Percentiles rank a stretch among this genome's conserved stretches.
phyloP scores from a whole-genome alignment of 2,888 invertebrate species.

The Sisyra nigra region DNA sequence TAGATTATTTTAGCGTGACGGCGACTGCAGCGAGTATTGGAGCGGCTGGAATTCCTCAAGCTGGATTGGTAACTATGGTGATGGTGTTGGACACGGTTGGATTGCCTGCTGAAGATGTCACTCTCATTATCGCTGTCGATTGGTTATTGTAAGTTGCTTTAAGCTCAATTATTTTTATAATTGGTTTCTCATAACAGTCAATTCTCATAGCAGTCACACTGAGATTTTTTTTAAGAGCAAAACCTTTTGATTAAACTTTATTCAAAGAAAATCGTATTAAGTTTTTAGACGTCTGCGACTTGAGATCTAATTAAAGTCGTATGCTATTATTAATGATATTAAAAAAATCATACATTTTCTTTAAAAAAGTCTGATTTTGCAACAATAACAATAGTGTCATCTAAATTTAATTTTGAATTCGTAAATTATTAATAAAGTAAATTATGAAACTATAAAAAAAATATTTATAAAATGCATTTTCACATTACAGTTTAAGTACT shows the following conservation, averaged over 20 bases:
- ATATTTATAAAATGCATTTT: no score
- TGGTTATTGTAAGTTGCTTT: conserved; percentile 69
- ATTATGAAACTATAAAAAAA: background rate
- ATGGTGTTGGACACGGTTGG: conserved; percentile 88
- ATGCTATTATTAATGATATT: no score
- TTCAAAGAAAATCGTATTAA: no score
- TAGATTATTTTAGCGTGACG: conserved; percentile 32
- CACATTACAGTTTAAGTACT: no score
- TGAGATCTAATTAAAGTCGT: no score
- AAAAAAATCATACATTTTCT: no score
- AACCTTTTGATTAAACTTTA: no score
- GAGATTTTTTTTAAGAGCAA: no score
- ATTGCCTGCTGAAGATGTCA: conserved; percentile 76
- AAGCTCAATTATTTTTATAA: background rate
- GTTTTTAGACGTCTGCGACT: no score
- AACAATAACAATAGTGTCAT: background rate
- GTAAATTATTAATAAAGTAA: background rate
- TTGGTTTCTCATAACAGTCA: background rate
- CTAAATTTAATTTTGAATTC: background rate
- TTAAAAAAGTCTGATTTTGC: no score
- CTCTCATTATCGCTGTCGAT: conserved; percentile 81
- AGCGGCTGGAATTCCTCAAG: conserved; percentile 92
- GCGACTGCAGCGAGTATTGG: conserved; percentile 96
- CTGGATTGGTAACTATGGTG: conserved; percentile 90
- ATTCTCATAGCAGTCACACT: no score